Evolutionary conservation across 2,888 invertebrate genomes (phyloP).

Genomic region (Conus canariensis): DNA sequence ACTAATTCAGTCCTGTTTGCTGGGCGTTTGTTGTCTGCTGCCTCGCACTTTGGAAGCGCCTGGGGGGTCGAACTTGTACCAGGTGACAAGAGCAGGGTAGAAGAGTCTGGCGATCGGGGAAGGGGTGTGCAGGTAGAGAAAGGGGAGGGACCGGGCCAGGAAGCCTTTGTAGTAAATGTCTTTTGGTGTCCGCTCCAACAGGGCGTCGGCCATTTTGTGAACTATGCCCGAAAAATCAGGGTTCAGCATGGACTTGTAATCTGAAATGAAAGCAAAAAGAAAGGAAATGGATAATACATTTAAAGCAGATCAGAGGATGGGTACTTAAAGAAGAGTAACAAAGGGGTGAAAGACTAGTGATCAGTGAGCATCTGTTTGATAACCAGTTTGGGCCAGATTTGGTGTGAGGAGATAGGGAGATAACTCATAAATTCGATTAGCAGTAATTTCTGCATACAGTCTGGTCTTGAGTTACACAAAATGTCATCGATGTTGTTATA

Average conservation of each 20-base stretch:
- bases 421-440: too few relatives aligned
- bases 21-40: background rate
- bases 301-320: too few relatives aligned
- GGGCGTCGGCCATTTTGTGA: constrained; percentile 63
- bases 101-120: constrained; percentile 57
- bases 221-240: constrained; percentile 65
- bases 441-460: too few relatives aligned
- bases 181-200: constrained; percentile 61
- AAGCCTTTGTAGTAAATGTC: constrained; percentile 68
- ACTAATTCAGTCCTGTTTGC: background rate
- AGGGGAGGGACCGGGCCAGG: constrained; percentile 64
- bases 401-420: too few relatives aligned
- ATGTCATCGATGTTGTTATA: too few relatives aligned
- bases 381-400: too few relatives aligned
- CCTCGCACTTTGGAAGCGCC: constrained; percentile 6
- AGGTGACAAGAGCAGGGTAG: constrained; percentile 61
- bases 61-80: constrained; percentile 65
- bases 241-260: constrained; percentile 58
- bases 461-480: too few relatives aligned
- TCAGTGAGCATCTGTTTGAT: too few relatives aligned
- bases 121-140: constrained; percentile 68
- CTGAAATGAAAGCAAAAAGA: constrained; percentile 47
- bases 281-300: too few relatives aligned
- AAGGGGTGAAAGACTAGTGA: too few relatives aligned
- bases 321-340: too few relatives aligned